Base-by-base conservation (phyloP, 2,888 invertebrate genomes). In the Eumacrocentrus americanus region DNA sequence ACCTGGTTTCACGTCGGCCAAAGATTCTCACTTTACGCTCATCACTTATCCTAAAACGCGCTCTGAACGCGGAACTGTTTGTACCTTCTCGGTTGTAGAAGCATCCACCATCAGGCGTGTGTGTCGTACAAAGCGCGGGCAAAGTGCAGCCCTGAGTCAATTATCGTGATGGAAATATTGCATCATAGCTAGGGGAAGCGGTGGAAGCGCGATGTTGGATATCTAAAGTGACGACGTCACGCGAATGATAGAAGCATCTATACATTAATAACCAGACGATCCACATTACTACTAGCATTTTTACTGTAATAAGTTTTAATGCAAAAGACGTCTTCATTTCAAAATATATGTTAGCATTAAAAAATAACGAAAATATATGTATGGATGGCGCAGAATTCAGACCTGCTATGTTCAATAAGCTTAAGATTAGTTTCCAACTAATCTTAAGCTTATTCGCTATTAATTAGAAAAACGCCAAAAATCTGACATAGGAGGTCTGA, bases 121-220 rank as follows among this genome's bases (percentile, higher is more conserved):
- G 20, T 22, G 40, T 53, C 23, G 6, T 47, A 42, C 18, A 46
- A 53, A 55, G 66, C 16, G 56, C 60, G 25, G 34, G 62, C 46
- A 61, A 62, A 68, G 65, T 67, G 65, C 64, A 62, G 52, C 58
- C 50, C 65, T 68, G 67, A 72, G 68, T 70, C 69, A 72, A 72
- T 72, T 72, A 71, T 67, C 67, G 61, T 65, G 66, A 72, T 70
- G 73, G 68, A 66, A 67, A 72, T 70, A 70, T 70, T 70, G 64
- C 68, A 65, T 70, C 9, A 6, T 29, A 29, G 5, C 29, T 29
- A 4, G 29, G 4, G 29, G 9, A 6, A 29, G n/a, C n/a, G 29
- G 29, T 70, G 70, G 34, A 47, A 54, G 37, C 60, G 40, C 18
- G 55, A 42, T 25, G 22, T 22, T 58, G 25, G 12, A 54, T 46